A percentile compares a stretch with the other conserved stretches of the same genome.
These are phyloP conservation scores for Paradisaea rubra DNA, from an alignment of 2,113 vertebrate genomes.

Conservation along the genomic window DNA sequence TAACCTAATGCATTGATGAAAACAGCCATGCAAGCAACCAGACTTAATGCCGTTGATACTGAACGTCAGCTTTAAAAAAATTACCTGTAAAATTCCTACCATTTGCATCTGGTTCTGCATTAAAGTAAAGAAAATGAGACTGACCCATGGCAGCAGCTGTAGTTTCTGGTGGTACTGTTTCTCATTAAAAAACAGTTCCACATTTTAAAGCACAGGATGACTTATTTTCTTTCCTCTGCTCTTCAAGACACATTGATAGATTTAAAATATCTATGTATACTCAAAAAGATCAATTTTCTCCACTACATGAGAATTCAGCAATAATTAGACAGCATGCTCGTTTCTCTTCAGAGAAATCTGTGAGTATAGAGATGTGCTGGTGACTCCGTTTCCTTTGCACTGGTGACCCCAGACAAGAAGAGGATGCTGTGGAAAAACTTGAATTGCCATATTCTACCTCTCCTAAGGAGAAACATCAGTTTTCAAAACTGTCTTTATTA, in stretches of 20 bases:
- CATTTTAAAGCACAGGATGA: background rate
- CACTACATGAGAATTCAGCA: background rate
- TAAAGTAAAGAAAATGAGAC: constrained; percentile 8
- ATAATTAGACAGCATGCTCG: background rate
- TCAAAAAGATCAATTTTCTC: background rate
- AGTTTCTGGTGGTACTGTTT: constrained; percentile 12
- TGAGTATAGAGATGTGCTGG: background rate
- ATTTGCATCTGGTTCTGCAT: constrained; percentile 30
- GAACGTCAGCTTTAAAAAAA: constrained; percentile 23
- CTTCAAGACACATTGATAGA: background rate
- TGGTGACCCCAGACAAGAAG: background rate
- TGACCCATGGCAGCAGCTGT: constrained; percentile 2
- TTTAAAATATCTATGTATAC: background rate
- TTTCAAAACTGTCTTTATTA: background rate
- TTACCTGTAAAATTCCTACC: constrained; percentile 30
- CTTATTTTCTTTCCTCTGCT: background rate
- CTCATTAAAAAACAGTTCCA: background rate
- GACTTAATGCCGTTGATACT: background rate
- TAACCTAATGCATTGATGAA: background rate
- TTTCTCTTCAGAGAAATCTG: background rate
- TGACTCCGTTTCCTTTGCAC: background rate
- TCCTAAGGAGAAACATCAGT: background rate
- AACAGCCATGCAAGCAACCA: background rate
- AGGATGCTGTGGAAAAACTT: background rate
- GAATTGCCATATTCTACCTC: background rate